These are phyloP conservation scores for Myiozetetes cayanensis DNA, from an alignment of 2,113 vertebrate species.

Conservation along the genomic window DNA sequence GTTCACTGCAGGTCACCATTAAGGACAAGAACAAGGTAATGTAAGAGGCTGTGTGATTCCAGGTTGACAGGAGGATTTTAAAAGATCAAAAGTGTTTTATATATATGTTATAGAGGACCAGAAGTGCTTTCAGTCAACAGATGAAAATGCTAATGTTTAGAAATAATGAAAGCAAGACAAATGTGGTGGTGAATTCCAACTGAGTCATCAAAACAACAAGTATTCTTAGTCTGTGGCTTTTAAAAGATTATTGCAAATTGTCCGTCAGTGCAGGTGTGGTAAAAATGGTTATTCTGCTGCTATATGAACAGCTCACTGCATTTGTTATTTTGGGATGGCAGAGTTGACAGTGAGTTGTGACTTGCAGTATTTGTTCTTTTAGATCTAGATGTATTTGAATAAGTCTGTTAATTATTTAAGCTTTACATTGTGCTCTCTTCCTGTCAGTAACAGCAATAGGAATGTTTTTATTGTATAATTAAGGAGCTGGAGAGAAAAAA, in stretches of 20 bases:
- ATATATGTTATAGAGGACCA: constrained; percentile 26
- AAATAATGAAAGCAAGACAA: constrained; percentile 54
- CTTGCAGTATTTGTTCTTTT: not conserved
- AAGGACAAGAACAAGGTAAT: constrained; percentile 54
- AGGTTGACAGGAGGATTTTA: constrained; percentile 47
- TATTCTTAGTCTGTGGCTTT: constrained; percentile 56
- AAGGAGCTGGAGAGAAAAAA: constrained; percentile 57
- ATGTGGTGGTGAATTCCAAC: constrained; percentile 50
- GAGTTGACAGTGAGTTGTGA: constrained; percentile 8
- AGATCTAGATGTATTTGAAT: not conserved
- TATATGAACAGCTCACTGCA: not conserved
- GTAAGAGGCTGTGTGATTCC: constrained; percentile 22
- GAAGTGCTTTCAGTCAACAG: constrained; percentile 48
- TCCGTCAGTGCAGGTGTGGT: constrained; percentile 28
- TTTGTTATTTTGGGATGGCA: constrained; percentile 38
- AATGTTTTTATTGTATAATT: constrained; percentile 49
- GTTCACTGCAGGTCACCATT: constrained; percentile 31
- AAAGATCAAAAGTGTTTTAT: constrained; percentile 42
- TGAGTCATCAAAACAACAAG: constrained; percentile 60
- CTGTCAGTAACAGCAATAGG: not conserved
- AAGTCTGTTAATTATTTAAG: constrained; percentile 28
- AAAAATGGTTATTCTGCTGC: not conserved
- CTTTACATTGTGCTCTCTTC: not conserved
- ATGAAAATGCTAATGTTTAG: constrained; percentile 36
- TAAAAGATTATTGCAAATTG: constrained; percentile 51